Percentiles rank a stretch among this genome's conserved stretches.
Evolutionary conservation across 2,113 vertebrate genomes (phyloP).

Genomic region (Pelobates fuscus): DNA sequence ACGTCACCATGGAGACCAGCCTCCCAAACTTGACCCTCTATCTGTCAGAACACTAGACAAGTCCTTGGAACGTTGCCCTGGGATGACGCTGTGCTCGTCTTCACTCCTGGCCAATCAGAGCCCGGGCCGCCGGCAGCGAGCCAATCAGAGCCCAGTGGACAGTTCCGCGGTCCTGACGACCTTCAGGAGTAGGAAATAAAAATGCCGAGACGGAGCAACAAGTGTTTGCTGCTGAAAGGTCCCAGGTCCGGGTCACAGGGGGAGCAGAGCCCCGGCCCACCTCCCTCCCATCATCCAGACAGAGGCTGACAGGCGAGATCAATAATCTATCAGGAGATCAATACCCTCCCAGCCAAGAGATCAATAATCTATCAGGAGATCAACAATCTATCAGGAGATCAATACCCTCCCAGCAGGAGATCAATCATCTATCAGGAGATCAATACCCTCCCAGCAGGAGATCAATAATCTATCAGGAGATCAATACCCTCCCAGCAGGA

Average conservation of each 20-base stretch:
- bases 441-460: too few relatives aligned
- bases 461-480: too few relatives aligned
- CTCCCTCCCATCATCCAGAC: too few relatives aligned
- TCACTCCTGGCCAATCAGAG: conserved; percentile 4
- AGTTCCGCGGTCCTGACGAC: conserved; percentile 49
- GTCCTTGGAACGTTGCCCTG: conserved; percentile 20
- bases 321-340: too few relatives aligned
- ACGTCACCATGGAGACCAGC: background rate
- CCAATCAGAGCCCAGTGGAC: conserved; percentile 37
- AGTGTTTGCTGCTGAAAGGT: conserved; percentile 30
- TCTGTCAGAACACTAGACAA: background rate
- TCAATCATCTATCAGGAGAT: too few relatives aligned
- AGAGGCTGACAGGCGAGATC: background rate
- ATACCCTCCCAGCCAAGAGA: too few relatives aligned
- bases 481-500: too few relatives aligned
- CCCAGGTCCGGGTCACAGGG: too few relatives aligned
- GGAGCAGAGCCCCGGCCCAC: too few relatives aligned
- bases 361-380: too few relatives aligned
- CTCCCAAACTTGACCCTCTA: background rate
- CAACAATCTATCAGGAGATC: too few relatives aligned
- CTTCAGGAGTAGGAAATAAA: conserved; percentile 44
- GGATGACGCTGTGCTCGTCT: background rate
- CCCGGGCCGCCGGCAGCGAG: background rate
- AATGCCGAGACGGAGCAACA: conserved; percentile 7
- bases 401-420: too few relatives aligned